Conservation (phyloP, 2,113 vertebrate species). For the Strigops habroptila region DNA sequence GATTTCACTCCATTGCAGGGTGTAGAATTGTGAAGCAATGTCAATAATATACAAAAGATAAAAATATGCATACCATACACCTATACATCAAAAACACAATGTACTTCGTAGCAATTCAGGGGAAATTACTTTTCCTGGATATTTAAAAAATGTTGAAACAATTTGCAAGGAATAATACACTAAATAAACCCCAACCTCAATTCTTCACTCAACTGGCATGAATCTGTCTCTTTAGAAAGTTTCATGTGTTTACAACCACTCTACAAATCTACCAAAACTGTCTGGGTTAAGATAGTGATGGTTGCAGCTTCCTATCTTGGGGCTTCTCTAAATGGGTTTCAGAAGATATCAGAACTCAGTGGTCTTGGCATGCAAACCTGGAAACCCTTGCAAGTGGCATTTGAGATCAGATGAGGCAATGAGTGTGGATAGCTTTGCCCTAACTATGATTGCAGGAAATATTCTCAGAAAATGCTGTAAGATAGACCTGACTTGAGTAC, state of each 20-base stretch:
- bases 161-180: not conserved
- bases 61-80: rapidly evolving
- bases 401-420: not conserved
- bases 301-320: not conserved
- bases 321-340: not conserved
- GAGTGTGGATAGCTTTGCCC: not conserved
- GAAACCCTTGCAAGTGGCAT: not conserved
- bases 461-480: not conserved
- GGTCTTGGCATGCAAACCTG: not conserved
- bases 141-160: not conserved
- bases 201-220: not conserved
- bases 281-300: not conserved
- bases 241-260: not conserved
- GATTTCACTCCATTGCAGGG: not conserved
- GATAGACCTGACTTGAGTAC: not conserved
- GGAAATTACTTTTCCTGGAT: not conserved
- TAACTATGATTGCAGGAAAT: not conserved
- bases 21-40: not conserved
- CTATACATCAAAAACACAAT: not conserved
- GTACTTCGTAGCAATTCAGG: not conserved
- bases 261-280: not conserved
- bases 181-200: not conserved
- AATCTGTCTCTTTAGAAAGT: not conserved
- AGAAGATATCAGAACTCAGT: not conserved
- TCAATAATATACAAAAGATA: not conserved